Conservation (phyloP, 1,140 invertebrate species). For the Anoplolepis gracilipes region DNA sequence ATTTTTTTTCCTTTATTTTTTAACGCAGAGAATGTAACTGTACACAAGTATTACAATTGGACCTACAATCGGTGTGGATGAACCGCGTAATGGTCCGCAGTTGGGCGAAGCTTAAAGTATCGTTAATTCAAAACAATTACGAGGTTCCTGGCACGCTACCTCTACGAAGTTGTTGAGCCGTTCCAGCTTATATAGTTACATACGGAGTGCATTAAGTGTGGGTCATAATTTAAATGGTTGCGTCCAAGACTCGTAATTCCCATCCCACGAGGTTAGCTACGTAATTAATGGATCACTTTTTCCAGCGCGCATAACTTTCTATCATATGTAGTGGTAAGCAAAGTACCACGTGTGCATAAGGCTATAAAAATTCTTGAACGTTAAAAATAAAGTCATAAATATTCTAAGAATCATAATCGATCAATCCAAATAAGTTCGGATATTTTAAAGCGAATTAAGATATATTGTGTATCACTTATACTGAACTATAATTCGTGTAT, state of each 20-base stretch:
- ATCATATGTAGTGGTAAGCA: background rate
- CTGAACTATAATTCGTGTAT: too few relatives aligned
- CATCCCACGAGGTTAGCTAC: conserved; percentile 39
- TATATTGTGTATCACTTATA: too few relatives aligned
- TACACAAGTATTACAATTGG: background rate
- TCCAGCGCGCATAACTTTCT: background rate
- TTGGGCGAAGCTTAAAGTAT: conserved; percentile 71
- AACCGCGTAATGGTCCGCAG: conserved; percentile 42
- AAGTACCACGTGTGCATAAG: background rate
- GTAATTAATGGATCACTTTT: conserved; percentile 42
- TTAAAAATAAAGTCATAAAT: too few relatives aligned
- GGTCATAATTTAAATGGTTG: conserved; percentile 68
- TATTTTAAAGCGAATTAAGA: background rate
- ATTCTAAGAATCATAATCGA: background rate
- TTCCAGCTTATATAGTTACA: conserved; percentile 70
- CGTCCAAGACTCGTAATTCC: conserved; percentile 63
- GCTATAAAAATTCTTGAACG: background rate
- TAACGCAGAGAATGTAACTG: background rate
- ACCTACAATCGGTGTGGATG: conserved; percentile 19
- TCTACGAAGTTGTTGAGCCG: conserved; percentile 69
- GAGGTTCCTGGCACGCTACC: conserved; percentile 74
- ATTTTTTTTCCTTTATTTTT: background rate
- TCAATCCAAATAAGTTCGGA: background rate
- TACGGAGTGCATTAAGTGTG: conserved; percentile 66
- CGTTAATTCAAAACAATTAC: conserved; percentile 78